These are phyloP conservation scores for Phyllostomus discolor DNA, from an alignment of 2,113 vertebrate genomes.

Conservation along the genomic window DNA sequence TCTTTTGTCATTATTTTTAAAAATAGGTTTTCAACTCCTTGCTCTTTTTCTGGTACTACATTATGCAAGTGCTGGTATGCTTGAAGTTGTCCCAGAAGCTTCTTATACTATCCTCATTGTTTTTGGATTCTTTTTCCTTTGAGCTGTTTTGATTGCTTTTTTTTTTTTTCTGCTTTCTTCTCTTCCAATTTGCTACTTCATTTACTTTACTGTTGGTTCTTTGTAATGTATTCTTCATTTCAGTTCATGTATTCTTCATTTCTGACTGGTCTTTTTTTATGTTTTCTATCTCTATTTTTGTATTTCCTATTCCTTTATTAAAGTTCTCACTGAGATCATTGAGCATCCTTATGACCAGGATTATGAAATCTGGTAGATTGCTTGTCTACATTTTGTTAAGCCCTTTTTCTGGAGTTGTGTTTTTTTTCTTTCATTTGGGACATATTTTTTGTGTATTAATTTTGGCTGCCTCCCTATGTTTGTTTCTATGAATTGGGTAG, in stretches of 20 bases:
- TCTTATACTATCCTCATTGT: background rate
- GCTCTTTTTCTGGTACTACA: background rate
- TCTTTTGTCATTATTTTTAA: background rate
- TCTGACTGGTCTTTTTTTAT: too few relatives aligned
- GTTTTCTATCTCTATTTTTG: too few relatives aligned
- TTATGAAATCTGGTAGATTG: background rate
- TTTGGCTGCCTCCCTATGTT: too few relatives aligned
- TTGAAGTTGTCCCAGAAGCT: background rate
- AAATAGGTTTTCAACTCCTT: background rate
- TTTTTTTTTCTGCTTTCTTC: background rate
- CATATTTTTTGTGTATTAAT: background rate
- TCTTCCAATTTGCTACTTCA: background rate
- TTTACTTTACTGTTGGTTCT: background rate
- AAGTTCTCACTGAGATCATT: background rate
- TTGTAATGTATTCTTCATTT: background rate
- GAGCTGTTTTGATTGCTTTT: background rate
- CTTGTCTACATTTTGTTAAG: background rate
- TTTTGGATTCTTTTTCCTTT: background rate
- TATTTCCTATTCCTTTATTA: too few relatives aligned
- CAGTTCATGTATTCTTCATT: background rate
- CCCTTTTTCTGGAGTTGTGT: background rate
- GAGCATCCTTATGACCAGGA: background rate
- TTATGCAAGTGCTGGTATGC: background rate
- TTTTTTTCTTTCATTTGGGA: background rate
- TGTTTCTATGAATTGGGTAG: too few relatives aligned